These are phyloP conservation scores for Achatina immaculata DNA, from an alignment of 1,140 invertebrate genomes.

Conservation along the genomic window DNA sequence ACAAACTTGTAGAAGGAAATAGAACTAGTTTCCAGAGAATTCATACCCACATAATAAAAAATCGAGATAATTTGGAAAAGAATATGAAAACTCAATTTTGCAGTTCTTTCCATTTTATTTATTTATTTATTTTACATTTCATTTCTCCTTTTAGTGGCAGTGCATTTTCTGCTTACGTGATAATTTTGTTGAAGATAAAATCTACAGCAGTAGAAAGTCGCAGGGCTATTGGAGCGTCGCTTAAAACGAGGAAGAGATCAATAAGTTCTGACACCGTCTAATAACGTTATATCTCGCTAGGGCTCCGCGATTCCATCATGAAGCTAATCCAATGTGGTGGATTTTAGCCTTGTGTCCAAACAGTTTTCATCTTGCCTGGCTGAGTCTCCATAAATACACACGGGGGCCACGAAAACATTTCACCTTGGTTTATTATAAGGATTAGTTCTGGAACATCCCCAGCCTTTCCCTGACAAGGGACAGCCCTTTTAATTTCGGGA, in stretches of 20 bases:
- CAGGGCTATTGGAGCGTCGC: not conserved
- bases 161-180: too few relatives aligned
- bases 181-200: not conserved
- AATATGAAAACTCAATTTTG: too few relatives aligned
- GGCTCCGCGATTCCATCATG: not conserved
- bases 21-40: too few relatives aligned
- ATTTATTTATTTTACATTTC: too few relatives aligned
- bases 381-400: slow-evolving; percentile 31
- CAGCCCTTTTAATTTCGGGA: not conserved
- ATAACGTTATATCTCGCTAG: slow-evolving; percentile 13
- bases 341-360: slow-evolving; percentile 36
- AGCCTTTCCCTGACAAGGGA: not conserved
- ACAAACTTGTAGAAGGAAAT: too few relatives aligned
- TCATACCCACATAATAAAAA: too few relatives aligned
- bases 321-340: slow-evolving; percentile 27
- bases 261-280: slow-evolving; percentile 21
- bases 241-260: not conserved
- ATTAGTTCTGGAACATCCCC: slow-evolving; percentile 10
- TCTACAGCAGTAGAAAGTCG: not conserved
- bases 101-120: too few relatives aligned
- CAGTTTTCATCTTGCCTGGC: slow-evolving; percentile 27
- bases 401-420: slow-evolving; percentile 6
- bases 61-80: too few relatives aligned
- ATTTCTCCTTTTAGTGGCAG: too few relatives aligned
- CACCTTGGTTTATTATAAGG: slow-evolving; percentile 25